A percentile compares a stretch with the other conserved stretches of the same genome.
phyloP scores from a whole-genome alignment of 2,113 vertebrate species.

The Vireo altiloquus region DNA sequence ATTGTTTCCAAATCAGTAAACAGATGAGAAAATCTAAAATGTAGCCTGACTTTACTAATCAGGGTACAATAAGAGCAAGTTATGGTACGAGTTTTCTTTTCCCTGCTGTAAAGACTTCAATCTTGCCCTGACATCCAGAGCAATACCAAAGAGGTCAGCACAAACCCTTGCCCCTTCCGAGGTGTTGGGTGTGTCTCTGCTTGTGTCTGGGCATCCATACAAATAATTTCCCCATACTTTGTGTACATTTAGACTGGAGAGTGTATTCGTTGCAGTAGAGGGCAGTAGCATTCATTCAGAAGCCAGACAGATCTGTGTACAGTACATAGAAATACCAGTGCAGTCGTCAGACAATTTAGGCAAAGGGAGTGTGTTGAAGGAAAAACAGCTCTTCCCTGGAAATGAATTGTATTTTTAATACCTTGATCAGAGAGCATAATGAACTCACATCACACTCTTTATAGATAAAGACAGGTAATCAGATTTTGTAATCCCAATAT shows the following conservation, averaged over 20 bases:
- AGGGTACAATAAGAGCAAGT: background rate
- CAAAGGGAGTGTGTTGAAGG: background rate
- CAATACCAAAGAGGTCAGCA: background rate
- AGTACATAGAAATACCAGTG: background rate
- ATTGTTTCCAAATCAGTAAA: background rate
- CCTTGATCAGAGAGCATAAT: background rate
- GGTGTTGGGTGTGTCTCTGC: background rate
- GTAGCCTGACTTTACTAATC: background rate
- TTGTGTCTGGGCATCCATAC: background rate
- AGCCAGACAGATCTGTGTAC: background rate
- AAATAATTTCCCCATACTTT: background rate
- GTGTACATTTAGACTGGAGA: background rate
- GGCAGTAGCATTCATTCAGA: background rate
- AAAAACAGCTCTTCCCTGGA: background rate
- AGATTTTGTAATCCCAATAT: background rate
- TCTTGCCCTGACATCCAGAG: background rate
- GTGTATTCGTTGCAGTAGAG: background rate
- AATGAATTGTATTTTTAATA: background rate
- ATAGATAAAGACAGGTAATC: constrained; percentile 9
- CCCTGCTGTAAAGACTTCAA: background rate
- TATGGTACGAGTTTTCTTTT: background rate
- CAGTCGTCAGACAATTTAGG: background rate
- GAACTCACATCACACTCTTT: background rate
- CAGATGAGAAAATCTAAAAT: background rate
- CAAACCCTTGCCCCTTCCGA: background rate